Base-by-base conservation (phyloP, 2,888 invertebrate genomes). In the Pomacea canaliculata region DNA sequence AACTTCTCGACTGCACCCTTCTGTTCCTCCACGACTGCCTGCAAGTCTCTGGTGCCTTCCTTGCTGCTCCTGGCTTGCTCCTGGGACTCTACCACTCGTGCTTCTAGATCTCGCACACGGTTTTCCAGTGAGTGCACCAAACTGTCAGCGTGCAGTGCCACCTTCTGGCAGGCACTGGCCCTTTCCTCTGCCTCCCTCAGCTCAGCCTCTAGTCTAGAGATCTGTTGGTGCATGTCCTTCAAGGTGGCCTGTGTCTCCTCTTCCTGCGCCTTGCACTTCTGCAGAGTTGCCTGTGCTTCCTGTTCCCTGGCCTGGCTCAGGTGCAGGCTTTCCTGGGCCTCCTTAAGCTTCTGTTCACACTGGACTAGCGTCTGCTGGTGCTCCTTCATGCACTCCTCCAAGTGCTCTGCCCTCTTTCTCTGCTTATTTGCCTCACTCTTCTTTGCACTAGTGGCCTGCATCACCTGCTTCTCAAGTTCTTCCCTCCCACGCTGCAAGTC, bases 361-460 rank as follows among this genome's bases (percentile, higher is more conserved):
- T 73, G 67, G 7, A 56, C 46, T 27, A 68, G 60, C 1, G 37
- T 37, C 59, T 74, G 74, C 63, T 74, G 74, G 69, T 74, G 68
- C 48, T 74, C 69, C 69, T 68, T n/a, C 74, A 74, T 60, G 74
- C 74, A 74, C 69, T 69, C 69, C 69, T 74, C 69, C 49, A 62
- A 69, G 62, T 74, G 74, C 60, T 69, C 68, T 9, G 69, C 74
- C 49, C 74, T 51, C 48, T 69, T 60, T 49, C 60, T n/a, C 60
- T 51, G 73, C 46, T 60, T 56, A 19, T 65, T 27, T 49, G 9
- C 51, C 65, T 72, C 65, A 27, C 16, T 37, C 65, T 51, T 27
- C 27, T 51, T 27, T 4, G 5, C 10, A 1, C 18, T 10, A 13
- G 7, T 7, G 63, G n/a, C 19, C 23, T 71, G 48, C n/a, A 63